Percentiles rank a stretch among this genome's conserved stretches.
Conservation (phyloP, 35 echinoderm and acorn worm genomes). For the Apostichopus californicus region DNA sequence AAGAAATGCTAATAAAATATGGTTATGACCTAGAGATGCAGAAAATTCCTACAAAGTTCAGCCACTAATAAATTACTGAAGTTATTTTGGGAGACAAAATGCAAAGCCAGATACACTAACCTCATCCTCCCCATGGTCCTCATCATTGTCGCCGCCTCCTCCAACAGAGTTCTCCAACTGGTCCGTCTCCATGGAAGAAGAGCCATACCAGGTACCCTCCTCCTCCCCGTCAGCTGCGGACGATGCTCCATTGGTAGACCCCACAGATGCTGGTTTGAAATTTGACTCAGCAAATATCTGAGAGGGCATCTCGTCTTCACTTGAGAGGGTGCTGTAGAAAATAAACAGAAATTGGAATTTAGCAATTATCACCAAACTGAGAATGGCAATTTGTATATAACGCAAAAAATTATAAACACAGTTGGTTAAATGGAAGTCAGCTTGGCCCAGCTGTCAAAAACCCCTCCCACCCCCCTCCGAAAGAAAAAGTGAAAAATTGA, state of each 20-base stretch:
- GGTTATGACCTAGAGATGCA: too few species aligned
- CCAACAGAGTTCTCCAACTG: neutral
- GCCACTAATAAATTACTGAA: too few species aligned
- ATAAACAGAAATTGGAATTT: neutral
- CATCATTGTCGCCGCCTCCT: neutral
- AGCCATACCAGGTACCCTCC: conserved; percentile 9
- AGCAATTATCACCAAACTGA: neutral
- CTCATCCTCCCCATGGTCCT: neutral
- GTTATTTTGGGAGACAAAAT: too few species aligned
- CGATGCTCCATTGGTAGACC: neutral
- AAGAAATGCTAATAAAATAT: too few species aligned
- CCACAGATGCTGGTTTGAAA: neutral
- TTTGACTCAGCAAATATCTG: conserved; percentile 30
- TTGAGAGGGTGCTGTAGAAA: conserved; percentile 6
- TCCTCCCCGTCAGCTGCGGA: conserved; percentile 5
- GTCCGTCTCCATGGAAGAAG: neutral
- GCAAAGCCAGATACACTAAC: neutral
- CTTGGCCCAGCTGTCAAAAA: too few species aligned
- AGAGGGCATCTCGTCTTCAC: conserved; percentile 47
- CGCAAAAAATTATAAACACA: neutral
- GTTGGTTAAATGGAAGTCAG: neutral
- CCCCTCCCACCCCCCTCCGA: too few species aligned
- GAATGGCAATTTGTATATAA: neutral
- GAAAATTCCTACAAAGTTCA: too few species aligned
- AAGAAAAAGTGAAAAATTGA: too few species aligned